Percentiles rank a stretch among this genome's conserved stretches.
These are phyloP conservation scores for Clivina fossor DNA, from an alignment of 2,888 invertebrate species.

Conservation along the genomic window DNA sequence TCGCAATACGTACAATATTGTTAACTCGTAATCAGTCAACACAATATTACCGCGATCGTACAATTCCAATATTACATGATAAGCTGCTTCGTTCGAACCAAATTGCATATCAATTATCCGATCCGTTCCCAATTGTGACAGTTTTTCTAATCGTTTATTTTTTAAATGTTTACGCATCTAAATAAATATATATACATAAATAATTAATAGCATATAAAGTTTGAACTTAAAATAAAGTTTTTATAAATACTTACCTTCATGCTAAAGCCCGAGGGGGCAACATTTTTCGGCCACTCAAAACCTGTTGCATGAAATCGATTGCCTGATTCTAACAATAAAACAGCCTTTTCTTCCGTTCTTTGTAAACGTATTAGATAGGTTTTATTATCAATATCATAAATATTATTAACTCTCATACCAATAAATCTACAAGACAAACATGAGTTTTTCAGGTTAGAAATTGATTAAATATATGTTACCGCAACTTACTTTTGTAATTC, in stretches of 20 bases:
- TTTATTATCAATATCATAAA: slow-evolving; percentile 96
- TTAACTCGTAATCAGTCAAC: slow-evolving; percentile 86
- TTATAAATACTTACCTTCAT: slow-evolving; percentile 78
- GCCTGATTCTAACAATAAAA: slow-evolving; percentile 92
- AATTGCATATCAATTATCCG: slow-evolving; percentile 94
- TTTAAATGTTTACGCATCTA: slow-evolving; percentile 94
- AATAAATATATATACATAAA: slow-evolving; percentile 44
- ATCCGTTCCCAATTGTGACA: slow-evolving; percentile 88
- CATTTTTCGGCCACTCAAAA: slow-evolving; percentile 98
- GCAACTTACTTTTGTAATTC: slow-evolving; percentile 78
- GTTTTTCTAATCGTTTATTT: slow-evolving; percentile 87
- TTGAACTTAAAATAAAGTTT: slow-evolving; percentile 6
- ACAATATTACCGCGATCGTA: slow-evolving; percentile 96
- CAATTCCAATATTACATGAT: slow-evolving; percentile 92
- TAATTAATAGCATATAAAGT: background rate
- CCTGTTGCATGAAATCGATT: slow-evolving; percentile 90
- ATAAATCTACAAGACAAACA: slow-evolving; percentile 62
- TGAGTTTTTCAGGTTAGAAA: slow-evolving; percentile 11
- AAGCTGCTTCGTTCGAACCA: slow-evolving; percentile 89
- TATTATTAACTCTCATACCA: slow-evolving; percentile 93
- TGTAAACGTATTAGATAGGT: slow-evolving; percentile 90
- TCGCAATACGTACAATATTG: slow-evolving; percentile 88
- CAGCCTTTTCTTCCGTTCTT: slow-evolving; percentile 82
- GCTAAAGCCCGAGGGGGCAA: slow-evolving; percentile 91
- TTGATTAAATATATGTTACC: background rate